Conservation (phyloP, 2,113 vertebrate genomes). For the Pseudorectes ferrugineus region DNA sequence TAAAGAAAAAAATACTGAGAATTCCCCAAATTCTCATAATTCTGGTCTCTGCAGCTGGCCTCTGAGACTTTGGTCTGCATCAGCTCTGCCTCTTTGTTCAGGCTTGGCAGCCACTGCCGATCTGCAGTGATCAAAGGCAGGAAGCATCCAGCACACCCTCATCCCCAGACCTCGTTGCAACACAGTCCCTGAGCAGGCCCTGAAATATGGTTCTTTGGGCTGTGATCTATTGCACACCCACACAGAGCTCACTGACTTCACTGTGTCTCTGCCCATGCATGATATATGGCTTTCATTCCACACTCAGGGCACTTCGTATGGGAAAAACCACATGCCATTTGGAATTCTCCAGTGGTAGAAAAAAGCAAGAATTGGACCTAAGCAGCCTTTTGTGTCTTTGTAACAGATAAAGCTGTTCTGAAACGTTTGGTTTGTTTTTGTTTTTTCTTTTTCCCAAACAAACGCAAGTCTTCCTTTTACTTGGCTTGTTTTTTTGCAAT, state of each 20-base stretch:
- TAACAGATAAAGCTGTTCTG: neutral
- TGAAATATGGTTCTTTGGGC: neutral
- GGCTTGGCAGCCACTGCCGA: neutral
- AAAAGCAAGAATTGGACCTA: neutral
- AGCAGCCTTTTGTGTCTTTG: neutral
- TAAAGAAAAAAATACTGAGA: neutral
- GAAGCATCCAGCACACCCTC: constrained; percentile 18
- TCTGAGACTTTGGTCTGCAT: neutral
- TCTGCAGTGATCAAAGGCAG: constrained; percentile 29
- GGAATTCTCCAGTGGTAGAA: neutral
- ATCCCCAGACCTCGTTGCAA: neutral
- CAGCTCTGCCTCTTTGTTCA: neutral
- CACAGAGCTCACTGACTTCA: neutral
- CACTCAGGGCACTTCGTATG: neutral
- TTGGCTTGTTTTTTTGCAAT: neutral
- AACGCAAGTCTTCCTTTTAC: neutral
- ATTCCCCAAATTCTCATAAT: neutral
- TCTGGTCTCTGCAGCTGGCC: neutral
- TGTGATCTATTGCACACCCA: neutral
- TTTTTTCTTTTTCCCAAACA: neutral
- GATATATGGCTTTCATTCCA: neutral
- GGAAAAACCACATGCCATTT: neutral
- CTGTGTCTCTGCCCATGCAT: neutral
- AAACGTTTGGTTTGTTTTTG: neutral
- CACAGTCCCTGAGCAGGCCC: neutral